A percentile compares a stretch with the other conserved stretches of the same genome.
These are phyloP conservation scores for Drosophila yakuba DNA, from an alignment of 1,140 invertebrate species.

Conservation along the genomic window DNA sequence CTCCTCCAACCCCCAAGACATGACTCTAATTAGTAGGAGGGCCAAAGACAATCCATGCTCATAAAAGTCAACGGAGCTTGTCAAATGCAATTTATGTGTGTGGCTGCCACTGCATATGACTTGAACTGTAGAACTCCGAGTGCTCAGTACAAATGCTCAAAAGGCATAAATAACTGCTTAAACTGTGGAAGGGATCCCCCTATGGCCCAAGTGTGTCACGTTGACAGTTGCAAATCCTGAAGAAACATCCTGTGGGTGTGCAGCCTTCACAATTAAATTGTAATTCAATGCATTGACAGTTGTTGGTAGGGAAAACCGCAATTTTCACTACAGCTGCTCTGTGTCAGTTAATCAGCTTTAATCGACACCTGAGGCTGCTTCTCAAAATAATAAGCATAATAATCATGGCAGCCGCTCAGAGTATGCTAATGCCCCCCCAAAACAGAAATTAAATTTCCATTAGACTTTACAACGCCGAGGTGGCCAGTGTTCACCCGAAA, in stretches of 20 bases:
- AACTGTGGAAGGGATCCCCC: not conserved
- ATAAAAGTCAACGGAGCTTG: conserved; percentile 81
- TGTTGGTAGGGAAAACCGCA: conserved; percentile 4
- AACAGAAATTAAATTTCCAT: conserved; percentile 59
- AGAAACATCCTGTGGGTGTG: conserved; percentile 8
- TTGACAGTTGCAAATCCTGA: conserved; percentile 77
- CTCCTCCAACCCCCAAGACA: conserved; percentile 18
- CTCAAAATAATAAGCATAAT: conserved; percentile 33
- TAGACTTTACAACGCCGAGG: conserved; percentile 52
- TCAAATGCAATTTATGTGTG: conserved; percentile 79
- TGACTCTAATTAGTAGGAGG: conserved; percentile 47
- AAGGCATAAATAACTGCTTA: conserved; percentile 74
- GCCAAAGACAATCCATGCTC: conserved; percentile 68
- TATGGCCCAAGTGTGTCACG: conserved; percentile 66
- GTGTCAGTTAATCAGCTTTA: conserved; percentile 41
- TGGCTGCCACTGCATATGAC: conserved; percentile 41
- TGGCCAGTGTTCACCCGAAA: conserved; percentile 22
- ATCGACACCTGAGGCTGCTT: conserved; percentile 52
- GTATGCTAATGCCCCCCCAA: conserved; percentile 40
- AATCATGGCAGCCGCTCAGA: conserved; percentile 32
- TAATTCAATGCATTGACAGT: conserved; percentile 64
- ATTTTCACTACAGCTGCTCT: conserved; percentile 26
- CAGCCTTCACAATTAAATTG: conserved; percentile 65
- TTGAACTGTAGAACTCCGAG: conserved; percentile 8
- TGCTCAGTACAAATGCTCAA: conserved; percentile 71